phyloP scores from a whole-genome alignment of 2,888 invertebrate genomes.

The Penaeus monodon region DNA sequence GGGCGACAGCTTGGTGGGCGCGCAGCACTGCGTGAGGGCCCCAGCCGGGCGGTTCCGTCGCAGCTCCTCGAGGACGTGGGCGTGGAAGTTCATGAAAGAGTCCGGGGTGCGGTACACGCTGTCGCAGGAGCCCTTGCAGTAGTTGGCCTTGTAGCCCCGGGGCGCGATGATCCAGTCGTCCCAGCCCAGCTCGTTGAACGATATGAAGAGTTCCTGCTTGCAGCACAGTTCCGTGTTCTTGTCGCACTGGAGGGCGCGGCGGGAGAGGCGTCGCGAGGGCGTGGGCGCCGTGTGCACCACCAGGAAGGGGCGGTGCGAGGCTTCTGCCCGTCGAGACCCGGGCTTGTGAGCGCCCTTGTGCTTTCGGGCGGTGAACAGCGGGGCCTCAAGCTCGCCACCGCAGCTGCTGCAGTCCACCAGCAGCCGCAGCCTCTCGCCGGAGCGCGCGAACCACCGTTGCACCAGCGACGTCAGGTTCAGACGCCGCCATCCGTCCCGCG shows the following conservation, averaged over 20 bases:
- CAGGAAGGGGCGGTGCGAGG: constrained; percentile 81
- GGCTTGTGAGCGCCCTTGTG: constrained; percentile 73
- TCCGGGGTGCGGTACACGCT: constrained; percentile 83
- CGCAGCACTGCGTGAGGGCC: constrained; percentile 91
- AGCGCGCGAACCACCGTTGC: constrained; percentile 77
- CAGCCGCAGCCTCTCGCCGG: constrained; percentile 77
- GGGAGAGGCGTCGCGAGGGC: constrained; percentile 79
- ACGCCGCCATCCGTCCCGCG: constrained; percentile 86
- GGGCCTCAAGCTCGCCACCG: constrained; percentile 71
- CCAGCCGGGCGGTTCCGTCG: constrained; percentile 73
- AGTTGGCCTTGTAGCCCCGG: constrained; percentile 92
- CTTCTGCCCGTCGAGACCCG: constrained; percentile 73
- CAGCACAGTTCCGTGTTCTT: constrained; percentile 83
- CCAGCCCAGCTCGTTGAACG: constrained; percentile 91
- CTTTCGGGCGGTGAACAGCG: constrained; percentile 69
- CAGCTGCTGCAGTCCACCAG: constrained; percentile 75
- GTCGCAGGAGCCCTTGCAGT: constrained; percentile 89
- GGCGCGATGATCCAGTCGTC: constrained; percentile 95
- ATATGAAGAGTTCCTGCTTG: constrained; percentile 91
- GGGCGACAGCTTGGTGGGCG: constrained; percentile 90
- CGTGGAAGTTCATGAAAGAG: constrained; percentile 88
- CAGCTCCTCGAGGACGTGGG: constrained; percentile 91
- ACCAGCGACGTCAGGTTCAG: constrained; percentile 85
- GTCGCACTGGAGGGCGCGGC: constrained; percentile 87
- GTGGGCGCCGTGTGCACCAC: constrained; percentile 83